A percentile compares a stretch with the other conserved stretches of the same genome.
Evolutionary conservation across 1,140 invertebrate genomes (phyloP).

Genomic region (Drosophila sp.): DNA sequence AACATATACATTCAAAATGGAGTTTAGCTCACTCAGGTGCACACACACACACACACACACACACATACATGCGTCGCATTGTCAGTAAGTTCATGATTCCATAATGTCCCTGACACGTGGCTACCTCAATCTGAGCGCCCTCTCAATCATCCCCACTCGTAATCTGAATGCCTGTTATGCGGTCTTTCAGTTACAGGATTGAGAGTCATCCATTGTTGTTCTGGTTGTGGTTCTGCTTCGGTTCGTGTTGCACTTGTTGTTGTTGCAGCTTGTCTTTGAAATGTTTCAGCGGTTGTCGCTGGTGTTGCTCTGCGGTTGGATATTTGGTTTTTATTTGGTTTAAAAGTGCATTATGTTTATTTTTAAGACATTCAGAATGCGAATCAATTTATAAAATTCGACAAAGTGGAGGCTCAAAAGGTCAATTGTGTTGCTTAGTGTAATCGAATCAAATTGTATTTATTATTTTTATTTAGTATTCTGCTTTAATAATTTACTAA

Average conservation of each 20-base stretch:
- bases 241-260: too few species aligned
- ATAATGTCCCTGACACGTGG: conserved; percentile 80
- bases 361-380: too few species aligned
- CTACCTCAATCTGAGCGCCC: conserved; percentile 24
- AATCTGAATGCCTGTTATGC: conserved; percentile 44
- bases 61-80: conserved; percentile 33
- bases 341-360: too few species aligned
- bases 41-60: conserved; percentile 20
- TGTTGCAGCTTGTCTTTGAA: conserved; percentile 65
- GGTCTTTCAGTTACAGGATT: conserved; percentile 74
- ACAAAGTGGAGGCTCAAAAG: too few species aligned
- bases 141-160: neutral
- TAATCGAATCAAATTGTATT: too few species aligned
- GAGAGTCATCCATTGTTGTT: conserved; percentile 70
- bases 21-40: conserved; percentile 51
- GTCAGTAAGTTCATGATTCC: conserved; percentile 70
- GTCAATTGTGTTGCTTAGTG: too few species aligned
- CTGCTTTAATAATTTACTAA: too few species aligned
- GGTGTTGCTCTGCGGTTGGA: conserved; percentile 58
- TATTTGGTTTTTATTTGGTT: conserved; percentile 33
- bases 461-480: too few species aligned
- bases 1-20: conserved; percentile 47
- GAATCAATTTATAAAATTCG: too few species aligned
- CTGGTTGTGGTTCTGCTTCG: conserved; percentile 17
- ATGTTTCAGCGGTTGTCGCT: conserved; percentile 62